Evolutionary conservation across 2,797 vertebrate species (phyloP).

Genomic region (Anguilla marmorata): DNA sequence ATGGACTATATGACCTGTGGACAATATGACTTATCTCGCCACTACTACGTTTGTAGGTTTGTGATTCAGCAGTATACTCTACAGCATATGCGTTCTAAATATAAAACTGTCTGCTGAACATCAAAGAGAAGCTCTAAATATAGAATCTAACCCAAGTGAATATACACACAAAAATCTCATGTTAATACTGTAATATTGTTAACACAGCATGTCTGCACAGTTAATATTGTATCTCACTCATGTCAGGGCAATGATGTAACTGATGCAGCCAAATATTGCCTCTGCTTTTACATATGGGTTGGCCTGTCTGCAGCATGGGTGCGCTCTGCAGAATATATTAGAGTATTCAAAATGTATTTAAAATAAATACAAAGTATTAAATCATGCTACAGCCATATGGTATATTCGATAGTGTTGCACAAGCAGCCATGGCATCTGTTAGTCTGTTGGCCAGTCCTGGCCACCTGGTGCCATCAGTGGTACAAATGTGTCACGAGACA

Average conservation of each 20-base stretch:
- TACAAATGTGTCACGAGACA: slow-evolving; percentile 8
- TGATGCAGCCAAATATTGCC: neutral
- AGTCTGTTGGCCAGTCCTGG: slow-evolving; percentile 1
- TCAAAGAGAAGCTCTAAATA: too few relatives aligned
- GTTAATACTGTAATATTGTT: neutral
- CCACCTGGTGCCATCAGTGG: slow-evolving; percentile 7
- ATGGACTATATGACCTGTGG: too few relatives aligned
- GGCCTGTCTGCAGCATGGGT: neutral
- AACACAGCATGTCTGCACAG: neutral
- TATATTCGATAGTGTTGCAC: slow-evolving; percentile 3
- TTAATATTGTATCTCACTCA: neutral
- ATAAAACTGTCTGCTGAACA: too few relatives aligned
- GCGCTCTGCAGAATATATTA: neutral
- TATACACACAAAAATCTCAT: too few relatives aligned
- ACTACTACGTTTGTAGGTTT: too few relatives aligned
- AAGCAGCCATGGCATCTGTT: slow-evolving; percentile 9
- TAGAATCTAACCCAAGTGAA: too few relatives aligned
- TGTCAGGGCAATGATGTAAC: neutral
- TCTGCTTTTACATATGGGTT: neutral
- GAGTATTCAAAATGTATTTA: neutral
- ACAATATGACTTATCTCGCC: too few relatives aligned
- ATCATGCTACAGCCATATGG: slow-evolving; percentile 13
- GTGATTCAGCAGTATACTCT: too few relatives aligned
- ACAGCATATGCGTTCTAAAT: too few relatives aligned
- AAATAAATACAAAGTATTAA: neutral